These are phyloP conservation scores for Orchesellides sinensis DNA, from an alignment of 2,888 invertebrate species.

Conservation along the genomic window DNA sequence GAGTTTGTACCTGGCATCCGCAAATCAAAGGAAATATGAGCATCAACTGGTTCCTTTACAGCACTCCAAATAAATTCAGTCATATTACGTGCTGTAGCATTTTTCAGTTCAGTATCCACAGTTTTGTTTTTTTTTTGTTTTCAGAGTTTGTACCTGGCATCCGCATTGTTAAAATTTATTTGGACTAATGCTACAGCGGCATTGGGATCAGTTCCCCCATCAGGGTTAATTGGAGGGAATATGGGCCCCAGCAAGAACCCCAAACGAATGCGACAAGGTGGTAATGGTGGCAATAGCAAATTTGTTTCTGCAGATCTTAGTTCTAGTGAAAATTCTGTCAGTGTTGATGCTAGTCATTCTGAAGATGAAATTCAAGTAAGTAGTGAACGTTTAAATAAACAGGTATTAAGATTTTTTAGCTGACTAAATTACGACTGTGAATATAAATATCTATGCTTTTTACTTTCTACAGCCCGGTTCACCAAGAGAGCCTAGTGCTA, in stretches of 20 bases:
- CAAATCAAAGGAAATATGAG: slow-evolving; percentile 91
- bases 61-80: slow-evolving; percentile 98
- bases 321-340: slow-evolving; percentile 88
- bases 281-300: slow-evolving; percentile 36
- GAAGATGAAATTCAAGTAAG: slow-evolving; percentile 83
- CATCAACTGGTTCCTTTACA: slow-evolving; percentile 93
- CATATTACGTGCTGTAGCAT: slow-evolving; percentile 91
- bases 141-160: slow-evolving; percentile 92
- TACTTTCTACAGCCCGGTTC: slow-evolving; percentile 31
- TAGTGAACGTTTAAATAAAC: not conserved
- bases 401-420: not conserved
- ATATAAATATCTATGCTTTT: not conserved
- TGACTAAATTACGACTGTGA: no score
- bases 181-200: slow-evolving; percentile 84
- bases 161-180: slow-evolving; percentile 92
- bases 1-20: slow-evolving; percentile 93
- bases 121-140: slow-evolving; percentile 81
- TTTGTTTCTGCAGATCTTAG: slow-evolving; percentile 76
- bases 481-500: slow-evolving; percentile 33
- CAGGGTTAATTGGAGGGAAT: slow-evolving; percentile 73
- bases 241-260: slow-evolving; percentile 26
- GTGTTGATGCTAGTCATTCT: slow-evolving; percentile 88
- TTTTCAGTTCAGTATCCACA: slow-evolving; percentile 92
- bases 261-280: slow-evolving; percentile 34
- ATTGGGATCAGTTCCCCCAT: slow-evolving; percentile 56